Evolutionary conservation across 2,797 vertebrate species (phyloP).

Genomic region (Tokudaia muenninki): DNA sequence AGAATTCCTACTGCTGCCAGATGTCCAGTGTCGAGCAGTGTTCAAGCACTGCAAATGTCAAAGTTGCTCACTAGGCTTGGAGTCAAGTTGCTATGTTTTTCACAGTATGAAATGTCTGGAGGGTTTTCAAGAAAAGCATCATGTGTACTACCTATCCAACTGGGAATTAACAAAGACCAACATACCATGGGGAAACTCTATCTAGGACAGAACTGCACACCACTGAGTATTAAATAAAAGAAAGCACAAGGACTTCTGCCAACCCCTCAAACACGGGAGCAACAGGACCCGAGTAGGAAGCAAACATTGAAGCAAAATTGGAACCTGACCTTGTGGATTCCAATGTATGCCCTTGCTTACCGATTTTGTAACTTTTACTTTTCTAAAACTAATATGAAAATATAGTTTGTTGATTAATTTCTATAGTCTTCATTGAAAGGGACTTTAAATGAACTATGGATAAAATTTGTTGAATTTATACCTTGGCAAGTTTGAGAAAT

Average conservation of each 20-base stretch:
- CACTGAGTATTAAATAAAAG: constrained; percentile 52
- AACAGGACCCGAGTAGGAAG: constrained; percentile 20
- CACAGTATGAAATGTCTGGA: constrained; percentile 53
- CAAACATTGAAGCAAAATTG: constrained; percentile 45
- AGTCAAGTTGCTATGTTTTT: constrained; percentile 53
- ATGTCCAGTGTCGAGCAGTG: neutral
- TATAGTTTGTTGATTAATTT: neutral
- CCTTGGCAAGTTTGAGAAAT: neutral
- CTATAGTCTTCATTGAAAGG: neutral
- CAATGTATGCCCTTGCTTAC: neutral
- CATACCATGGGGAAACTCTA: neutral
- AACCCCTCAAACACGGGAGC: neutral
- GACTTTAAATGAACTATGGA: neutral
- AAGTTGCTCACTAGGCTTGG: constrained; percentile 48
- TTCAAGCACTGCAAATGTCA: constrained; percentile 58
- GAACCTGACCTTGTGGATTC: neutral
- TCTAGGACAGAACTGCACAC: constrained; percentile 21
- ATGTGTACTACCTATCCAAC: constrained; percentile 51
- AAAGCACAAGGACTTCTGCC: neutral
- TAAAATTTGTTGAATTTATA: neutral
- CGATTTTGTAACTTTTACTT: neutral
- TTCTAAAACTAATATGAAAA: constrained; percentile 3
- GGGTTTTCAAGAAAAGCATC: constrained; percentile 52
- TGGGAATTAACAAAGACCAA: constrained; percentile 67
- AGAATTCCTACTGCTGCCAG: neutral